phyloP scores from a whole-genome alignment of 1,140 invertebrate genomes.

The Myzus persicae region DNA sequence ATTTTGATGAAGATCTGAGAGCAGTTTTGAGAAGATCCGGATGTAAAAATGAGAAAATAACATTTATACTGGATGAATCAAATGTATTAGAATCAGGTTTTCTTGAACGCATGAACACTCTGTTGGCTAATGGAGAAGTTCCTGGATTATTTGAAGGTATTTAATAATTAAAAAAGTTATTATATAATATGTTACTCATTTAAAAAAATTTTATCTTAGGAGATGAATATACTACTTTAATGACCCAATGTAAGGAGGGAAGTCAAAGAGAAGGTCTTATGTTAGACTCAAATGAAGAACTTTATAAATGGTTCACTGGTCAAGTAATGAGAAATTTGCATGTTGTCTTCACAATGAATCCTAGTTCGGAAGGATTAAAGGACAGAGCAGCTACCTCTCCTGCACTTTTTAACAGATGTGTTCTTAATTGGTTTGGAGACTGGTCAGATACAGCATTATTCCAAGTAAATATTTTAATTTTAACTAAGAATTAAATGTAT shows the following conservation, averaged over 20 bases:
- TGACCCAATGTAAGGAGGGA: slow-evolving; percentile 99
- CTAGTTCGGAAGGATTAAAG: slow-evolving; percentile 96
- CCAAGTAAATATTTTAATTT: slow-evolving; percentile 71
- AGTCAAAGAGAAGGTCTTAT: slow-evolving; percentile 97
- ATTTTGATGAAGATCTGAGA: slow-evolving; percentile 98
- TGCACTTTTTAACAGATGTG: slow-evolving; percentile 98
- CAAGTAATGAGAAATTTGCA: slow-evolving; percentile 99
- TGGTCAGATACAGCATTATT: slow-evolving; percentile 98
- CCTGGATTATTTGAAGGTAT: slow-evolving; percentile 85
- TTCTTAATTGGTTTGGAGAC: slow-evolving; percentile 99
- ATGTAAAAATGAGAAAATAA: slow-evolving; percentile 98
- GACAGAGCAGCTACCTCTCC: slow-evolving; percentile 98
- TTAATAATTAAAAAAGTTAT: not conserved
- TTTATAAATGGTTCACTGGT: slow-evolving; percentile 98
- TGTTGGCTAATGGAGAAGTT: slow-evolving; percentile 98
- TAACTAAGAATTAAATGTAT: slow-evolving; percentile 59
- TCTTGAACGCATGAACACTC: slow-evolving; percentile 98
- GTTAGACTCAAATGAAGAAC: slow-evolving; percentile 97
- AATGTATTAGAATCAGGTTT: slow-evolving; percentile 99
- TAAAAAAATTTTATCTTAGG: slow-evolving; percentile 65
- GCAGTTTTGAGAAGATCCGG: slow-evolving; percentile 92
- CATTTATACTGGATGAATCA: slow-evolving; percentile 98
- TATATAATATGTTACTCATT: not conserved
- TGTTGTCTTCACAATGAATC: slow-evolving; percentile 99
- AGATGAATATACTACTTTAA: slow-evolving; percentile 97